These are phyloP conservation scores for Halyomorpha halys DNA, from an alignment of 1,140 invertebrate species.

Conservation along the genomic window DNA sequence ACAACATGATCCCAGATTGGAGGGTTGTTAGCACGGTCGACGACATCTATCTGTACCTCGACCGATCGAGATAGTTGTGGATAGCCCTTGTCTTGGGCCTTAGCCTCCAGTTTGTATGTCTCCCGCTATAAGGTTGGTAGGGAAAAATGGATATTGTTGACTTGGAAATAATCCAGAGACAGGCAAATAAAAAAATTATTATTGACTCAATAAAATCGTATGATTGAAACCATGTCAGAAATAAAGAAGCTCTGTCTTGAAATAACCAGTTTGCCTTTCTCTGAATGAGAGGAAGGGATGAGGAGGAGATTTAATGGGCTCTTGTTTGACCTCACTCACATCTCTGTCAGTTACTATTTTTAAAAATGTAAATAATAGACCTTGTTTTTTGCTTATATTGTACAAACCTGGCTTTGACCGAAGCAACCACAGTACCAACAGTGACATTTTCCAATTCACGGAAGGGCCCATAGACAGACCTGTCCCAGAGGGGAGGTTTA, in stretches of 20 bases:
- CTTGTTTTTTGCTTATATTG: slow-evolving; percentile 39
- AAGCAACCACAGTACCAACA: slow-evolving; percentile 92
- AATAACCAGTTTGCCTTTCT: not conserved
- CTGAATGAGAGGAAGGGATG: slow-evolving; percentile 6
- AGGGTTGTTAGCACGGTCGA: slow-evolving; percentile 93
- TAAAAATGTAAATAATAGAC: not conserved
- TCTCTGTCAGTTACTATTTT: slow-evolving; percentile 6
- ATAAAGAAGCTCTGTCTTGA: not conserved
- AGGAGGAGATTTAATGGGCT: not conserved
- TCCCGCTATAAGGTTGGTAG: slow-evolving; percentile 59
- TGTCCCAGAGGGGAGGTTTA: slow-evolving; percentile 92
- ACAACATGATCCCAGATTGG: slow-evolving; percentile 91
- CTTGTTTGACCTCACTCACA: slow-evolving; percentile 17
- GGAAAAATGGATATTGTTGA: not conserved
- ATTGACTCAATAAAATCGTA: not conserved
- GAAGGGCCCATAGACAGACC: slow-evolving; percentile 85
- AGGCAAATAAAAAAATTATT: not conserved
- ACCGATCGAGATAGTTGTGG: slow-evolving; percentile 85
- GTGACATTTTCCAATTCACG: slow-evolving; percentile 95
- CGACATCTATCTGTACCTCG: slow-evolving; percentile 94
- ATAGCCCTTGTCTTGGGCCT: slow-evolving; percentile 91
- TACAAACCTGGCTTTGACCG: slow-evolving; percentile 93
- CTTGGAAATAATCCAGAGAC: slow-evolving; percentile 1
- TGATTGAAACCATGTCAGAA: not conserved
- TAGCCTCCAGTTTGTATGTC: slow-evolving; percentile 92